These are phyloP conservation scores for Augiades crinisus DNA, from an alignment of 2,888 invertebrate species.

Conservation along the genomic window DNA sequence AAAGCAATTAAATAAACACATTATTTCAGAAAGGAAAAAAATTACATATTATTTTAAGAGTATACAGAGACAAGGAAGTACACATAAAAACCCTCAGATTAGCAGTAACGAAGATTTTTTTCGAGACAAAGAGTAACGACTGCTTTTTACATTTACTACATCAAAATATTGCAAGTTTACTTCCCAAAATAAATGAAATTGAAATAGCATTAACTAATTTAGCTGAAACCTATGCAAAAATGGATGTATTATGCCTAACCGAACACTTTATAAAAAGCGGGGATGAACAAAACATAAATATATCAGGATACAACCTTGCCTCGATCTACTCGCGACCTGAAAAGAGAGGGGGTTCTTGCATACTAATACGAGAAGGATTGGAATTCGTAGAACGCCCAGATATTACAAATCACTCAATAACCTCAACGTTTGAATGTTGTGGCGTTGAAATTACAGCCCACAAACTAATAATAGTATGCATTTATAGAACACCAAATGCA, in stretches of 20 bases:
- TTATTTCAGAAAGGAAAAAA: not conserved
- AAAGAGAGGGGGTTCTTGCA: conserved; percentile 1
- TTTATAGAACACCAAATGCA: not conserved
- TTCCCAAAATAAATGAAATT: not conserved
- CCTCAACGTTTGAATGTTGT: conserved; percentile 1
- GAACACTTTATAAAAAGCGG: conserved; percentile 1
- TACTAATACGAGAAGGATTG: not conserved
- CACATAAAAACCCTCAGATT: too few species aligned
- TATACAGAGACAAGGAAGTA: too few species aligned
- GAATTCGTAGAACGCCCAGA: not conserved
- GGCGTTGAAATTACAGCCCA: not conserved
- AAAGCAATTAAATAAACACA: not conserved
- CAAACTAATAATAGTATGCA: not conserved
- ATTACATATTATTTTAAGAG: not conserved
- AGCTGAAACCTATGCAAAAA: not conserved
- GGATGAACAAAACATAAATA: not conserved
- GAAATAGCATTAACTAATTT: not conserved
- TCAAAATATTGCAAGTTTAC: not conserved
- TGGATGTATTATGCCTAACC: not conserved
- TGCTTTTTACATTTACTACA: not conserved
- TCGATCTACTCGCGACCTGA: not conserved
- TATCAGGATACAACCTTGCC: not conserved
- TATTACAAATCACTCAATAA: not conserved
- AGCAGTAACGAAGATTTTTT: too few species aligned
- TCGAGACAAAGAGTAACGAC: too few species aligned